Evolutionary conservation across 2,797 vertebrate species (phyloP).

Genomic region (Tragelaphus eurycerus): DNA sequence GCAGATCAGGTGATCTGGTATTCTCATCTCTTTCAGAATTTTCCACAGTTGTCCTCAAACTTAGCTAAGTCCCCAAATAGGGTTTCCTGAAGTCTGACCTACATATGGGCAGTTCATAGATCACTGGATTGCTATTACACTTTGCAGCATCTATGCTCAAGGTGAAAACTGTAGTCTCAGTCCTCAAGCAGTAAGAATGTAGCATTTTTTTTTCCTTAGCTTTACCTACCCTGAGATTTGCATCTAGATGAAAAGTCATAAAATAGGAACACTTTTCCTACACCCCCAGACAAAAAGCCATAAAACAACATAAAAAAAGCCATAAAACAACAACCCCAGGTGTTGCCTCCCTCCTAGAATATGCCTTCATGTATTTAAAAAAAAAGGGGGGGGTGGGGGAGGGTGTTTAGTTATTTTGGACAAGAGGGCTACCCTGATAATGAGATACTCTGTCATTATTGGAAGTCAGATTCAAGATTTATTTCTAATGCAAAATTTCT

Average conservation of each 20-base stretch:
- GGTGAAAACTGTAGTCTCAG: background rate
- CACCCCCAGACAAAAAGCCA: background rate
- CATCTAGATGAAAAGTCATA: background rate
- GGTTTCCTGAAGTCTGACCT: background rate
- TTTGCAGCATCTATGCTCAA: background rate
- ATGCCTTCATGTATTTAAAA: background rate
- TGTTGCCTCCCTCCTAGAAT: background rate
- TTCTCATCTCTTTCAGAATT: no score
- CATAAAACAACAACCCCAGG: background rate
- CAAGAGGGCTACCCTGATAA: background rate
- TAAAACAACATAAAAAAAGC: background rate
- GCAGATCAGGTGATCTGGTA: no score
- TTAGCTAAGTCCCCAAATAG: background rate
- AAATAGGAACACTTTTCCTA: background rate
- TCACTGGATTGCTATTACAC: background rate
- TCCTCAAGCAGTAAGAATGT: background rate
- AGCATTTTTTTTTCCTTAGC: background rate
- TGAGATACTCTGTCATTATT: background rate
- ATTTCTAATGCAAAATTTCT: background rate
- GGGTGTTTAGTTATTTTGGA: background rate
- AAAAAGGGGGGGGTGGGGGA: accelerated
- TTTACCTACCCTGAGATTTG: background rate
- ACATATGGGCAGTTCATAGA: accelerated
- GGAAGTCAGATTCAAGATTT: background rate
- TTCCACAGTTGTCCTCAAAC: background rate